Evolutionary conservation across 2,888 invertebrate species (phyloP).

Genomic region (Drosophila austrosaltans): DNA sequence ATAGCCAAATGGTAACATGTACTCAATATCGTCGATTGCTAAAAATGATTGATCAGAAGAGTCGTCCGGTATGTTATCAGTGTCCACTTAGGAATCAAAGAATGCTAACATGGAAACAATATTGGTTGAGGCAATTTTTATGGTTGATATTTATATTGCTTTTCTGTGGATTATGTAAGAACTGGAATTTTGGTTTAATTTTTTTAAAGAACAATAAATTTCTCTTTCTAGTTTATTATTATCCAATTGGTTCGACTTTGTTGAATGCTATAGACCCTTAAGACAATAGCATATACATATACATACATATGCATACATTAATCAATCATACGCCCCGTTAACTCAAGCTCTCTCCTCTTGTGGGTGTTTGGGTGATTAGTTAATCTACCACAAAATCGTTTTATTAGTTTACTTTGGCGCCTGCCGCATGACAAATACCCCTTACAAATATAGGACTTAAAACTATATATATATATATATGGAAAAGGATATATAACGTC

Average conservation of each 20-base stretch:
- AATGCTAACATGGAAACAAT: not conserved
- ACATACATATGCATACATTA: slow-evolving; percentile 34
- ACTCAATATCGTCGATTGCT: not conserved
- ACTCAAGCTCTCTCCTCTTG: slow-evolving; percentile 28
- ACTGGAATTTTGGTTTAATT: not conserved
- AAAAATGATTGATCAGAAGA: not conserved
- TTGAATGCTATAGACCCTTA: not conserved
- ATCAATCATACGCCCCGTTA: slow-evolving; percentile 71
- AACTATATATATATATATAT: not conserved
- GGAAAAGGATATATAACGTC: not conserved
- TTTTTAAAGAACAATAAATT: not conserved
- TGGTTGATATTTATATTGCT: not conserved
- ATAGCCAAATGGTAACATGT: not conserved
- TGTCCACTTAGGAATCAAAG: not conserved
- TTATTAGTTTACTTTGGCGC: slow-evolving; percentile 24
- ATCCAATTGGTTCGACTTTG: not conserved
- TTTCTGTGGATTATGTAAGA: not conserved
- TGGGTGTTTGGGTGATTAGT: slow-evolving; percentile 59
- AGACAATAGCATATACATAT: not conserved
- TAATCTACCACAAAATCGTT: slow-evolving; percentile 51
- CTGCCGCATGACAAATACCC: slow-evolving; percentile 14
- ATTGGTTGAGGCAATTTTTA: not conserved
- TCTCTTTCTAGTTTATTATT: not conserved
- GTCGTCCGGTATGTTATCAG: not conserved
- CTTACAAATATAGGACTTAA: not conserved